Evolutionary conservation across 2,797 vertebrate species (phyloP).

Genomic region (Tapera naevia): DNA sequence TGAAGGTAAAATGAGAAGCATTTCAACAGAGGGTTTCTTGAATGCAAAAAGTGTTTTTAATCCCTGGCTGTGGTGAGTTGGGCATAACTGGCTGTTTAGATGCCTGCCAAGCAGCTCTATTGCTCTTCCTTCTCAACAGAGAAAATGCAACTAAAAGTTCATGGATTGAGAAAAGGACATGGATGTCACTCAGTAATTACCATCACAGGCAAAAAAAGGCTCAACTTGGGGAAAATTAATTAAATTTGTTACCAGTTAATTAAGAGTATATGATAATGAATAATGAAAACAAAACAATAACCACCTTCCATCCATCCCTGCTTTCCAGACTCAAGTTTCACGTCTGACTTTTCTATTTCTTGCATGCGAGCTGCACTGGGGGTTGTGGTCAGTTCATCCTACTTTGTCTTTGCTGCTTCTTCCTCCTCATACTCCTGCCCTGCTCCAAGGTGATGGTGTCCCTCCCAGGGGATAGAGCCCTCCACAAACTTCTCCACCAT

Average conservation of each 20-base stretch:
- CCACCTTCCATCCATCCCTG: too few relatives aligned
- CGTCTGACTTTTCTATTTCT: too few relatives aligned
- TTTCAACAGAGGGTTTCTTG: background rate
- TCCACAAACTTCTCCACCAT: background rate
- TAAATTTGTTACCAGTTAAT: background rate
- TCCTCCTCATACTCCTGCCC: background rate
- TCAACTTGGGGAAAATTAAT: background rate
- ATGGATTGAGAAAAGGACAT: background rate
- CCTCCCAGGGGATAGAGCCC: background rate
- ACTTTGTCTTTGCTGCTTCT: background rate
- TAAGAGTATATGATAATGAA: background rate
- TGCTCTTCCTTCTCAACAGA: background rate
- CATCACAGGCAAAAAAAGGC: background rate
- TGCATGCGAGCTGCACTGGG: too few relatives aligned
- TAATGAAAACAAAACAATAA: background rate
- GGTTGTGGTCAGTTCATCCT: background rate
- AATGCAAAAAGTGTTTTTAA: background rate
- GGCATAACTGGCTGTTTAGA: rapidly evolving
- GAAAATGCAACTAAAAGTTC: background rate
- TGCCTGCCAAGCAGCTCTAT: background rate
- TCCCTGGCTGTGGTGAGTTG: background rate
- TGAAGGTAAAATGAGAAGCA: background rate
- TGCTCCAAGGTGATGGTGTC: background rate
- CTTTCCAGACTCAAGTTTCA: too few relatives aligned
- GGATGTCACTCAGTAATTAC: background rate